These are phyloP conservation scores for Aphaenogaster ashmeadi DNA, from an alignment of 1,140 invertebrate genomes.

Conservation along the genomic window DNA sequence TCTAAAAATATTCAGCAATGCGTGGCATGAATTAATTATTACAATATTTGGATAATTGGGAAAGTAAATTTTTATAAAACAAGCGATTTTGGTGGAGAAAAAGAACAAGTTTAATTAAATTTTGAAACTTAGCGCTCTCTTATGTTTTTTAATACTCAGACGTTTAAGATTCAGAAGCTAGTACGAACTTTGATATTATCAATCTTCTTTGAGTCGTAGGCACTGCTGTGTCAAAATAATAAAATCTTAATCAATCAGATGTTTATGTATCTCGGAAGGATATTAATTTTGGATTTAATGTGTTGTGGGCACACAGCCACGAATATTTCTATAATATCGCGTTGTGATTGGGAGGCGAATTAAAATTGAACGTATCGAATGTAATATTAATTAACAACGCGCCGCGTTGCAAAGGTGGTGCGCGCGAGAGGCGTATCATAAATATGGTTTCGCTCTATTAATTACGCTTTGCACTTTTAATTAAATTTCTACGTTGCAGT, in stretches of 20 bases:
- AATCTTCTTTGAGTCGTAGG: background rate
- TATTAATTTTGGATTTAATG: constrained; percentile 35
- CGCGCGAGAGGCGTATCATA: constrained; percentile 33
- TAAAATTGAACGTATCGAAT: constrained; percentile 54
- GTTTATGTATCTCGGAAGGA: background rate
- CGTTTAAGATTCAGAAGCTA: constrained; percentile 26
- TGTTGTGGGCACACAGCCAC: background rate
- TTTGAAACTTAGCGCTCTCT: background rate
- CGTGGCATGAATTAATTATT: background rate
- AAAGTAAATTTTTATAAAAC: background rate
- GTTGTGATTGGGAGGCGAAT: constrained; percentile 24
- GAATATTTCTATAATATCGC: constrained; percentile 35
- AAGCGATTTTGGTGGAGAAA: background rate
- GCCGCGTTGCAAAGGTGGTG: background rate
- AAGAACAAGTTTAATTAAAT: constrained; percentile 19
- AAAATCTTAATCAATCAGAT: constrained; percentile 39
- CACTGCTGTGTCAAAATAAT: background rate
- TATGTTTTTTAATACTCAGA: constrained; percentile 17
- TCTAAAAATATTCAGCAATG: background rate
- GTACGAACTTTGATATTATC: background rate
- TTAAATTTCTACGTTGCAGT: constrained; percentile 49
- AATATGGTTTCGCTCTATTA: constrained; percentile 63
- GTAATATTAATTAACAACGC: constrained; percentile 56
- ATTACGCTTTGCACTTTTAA: constrained; percentile 60
- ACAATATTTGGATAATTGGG: background rate